Evolutionary conservation across 1,140 invertebrate species (phyloP).

Genomic region (Gryllus bimaculatus): DNA sequence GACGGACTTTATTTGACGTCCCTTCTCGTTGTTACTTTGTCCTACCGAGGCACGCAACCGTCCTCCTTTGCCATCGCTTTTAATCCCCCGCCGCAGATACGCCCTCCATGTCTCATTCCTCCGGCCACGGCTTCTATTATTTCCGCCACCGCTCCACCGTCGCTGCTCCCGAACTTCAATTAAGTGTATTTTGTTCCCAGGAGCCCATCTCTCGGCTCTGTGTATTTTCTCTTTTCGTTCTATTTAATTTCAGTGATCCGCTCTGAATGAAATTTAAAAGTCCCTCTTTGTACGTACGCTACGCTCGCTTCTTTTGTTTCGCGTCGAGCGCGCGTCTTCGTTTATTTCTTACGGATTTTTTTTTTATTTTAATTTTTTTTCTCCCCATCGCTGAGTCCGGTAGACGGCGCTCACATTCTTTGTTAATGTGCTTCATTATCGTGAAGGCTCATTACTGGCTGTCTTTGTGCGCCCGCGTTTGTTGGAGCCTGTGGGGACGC

Average conservation of each 20-base stretch:
- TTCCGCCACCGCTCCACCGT: neutral
- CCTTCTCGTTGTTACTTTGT: too few species aligned
- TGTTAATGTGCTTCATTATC: slow-evolving; percentile 1
- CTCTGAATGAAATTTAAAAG: neutral
- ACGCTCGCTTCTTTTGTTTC: neutral
- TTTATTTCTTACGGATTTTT: neutral
- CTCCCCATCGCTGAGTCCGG: neutral
- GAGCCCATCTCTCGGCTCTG: neutral
- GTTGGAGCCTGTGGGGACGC: neutral
- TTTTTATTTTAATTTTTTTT: neutral
- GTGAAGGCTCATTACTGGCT: neutral
- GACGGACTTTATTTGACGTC: too few species aligned
- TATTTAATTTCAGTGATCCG: neutral
- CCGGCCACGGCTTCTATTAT: neutral
- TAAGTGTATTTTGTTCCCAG: neutral
- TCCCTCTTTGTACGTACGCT: neutral
- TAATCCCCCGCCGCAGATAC: too few species aligned
- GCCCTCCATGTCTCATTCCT: neutral
- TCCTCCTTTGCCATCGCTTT: too few species aligned
- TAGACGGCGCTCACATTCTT: neutral
- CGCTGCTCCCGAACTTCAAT: neutral
- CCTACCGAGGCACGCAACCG: too few species aligned
- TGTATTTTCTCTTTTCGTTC: neutral
- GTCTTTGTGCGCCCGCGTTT: neutral
- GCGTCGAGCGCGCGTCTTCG: neutral